Conservation (phyloP, 2,797 vertebrate genomes). For the Propithecus deckenii region DNA sequence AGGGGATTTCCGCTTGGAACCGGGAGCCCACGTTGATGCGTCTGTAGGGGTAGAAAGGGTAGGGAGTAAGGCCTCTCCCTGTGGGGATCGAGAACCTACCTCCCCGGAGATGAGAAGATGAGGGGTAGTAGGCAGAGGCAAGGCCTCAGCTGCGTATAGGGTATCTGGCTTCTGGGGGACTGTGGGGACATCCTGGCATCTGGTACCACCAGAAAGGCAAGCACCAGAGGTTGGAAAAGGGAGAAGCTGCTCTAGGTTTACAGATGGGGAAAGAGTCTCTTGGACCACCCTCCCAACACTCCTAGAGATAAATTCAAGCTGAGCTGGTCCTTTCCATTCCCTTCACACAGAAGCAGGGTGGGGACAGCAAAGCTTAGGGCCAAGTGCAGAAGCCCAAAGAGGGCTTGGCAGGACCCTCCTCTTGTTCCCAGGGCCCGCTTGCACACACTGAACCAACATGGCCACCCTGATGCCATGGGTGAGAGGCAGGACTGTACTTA, state of each 20-base stretch:
- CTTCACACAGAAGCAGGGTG: not conserved
- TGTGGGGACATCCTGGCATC: not conserved
- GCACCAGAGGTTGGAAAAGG: not conserved
- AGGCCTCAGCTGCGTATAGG: not conserved
- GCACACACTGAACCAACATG: not conserved
- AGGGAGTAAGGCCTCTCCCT: not conserved
- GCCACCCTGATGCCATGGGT: not conserved
- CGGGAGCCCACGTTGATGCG: constrained; percentile 97
- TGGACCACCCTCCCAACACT: not conserved
- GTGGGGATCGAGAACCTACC: not conserved
- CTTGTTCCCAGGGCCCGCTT: not conserved
- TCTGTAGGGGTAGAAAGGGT: constrained; percentile 80
- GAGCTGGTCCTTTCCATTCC: not conserved
- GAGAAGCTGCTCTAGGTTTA: not conserved
- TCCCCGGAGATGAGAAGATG: not conserved
- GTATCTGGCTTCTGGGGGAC: not conserved
- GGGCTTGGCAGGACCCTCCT: not conserved
- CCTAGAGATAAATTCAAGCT: not conserved
- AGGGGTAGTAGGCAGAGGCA: not conserved
- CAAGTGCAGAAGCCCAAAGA: not conserved
- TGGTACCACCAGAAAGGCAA: not conserved
- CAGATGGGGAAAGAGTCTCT: not conserved
- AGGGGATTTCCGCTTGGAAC: constrained; percentile 97
- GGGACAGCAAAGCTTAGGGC: not conserved
- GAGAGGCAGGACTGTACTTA: constrained; percentile 86